Evolutionary conservation across 2,888 invertebrate species (phyloP).

Genomic region (Rosalia funebris): DNA sequence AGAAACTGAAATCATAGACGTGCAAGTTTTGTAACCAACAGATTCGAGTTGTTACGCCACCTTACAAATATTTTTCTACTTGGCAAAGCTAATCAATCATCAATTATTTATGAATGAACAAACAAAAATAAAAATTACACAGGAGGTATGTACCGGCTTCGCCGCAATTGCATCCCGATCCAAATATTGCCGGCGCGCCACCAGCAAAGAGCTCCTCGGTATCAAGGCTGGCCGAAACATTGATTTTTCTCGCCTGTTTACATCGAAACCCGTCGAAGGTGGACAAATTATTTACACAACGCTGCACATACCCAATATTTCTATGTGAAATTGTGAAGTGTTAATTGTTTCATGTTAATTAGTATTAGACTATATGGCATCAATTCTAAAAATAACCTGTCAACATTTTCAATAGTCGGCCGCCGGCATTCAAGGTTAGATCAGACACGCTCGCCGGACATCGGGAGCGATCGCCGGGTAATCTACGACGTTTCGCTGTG

Average conservation of each 20-base stretch:
- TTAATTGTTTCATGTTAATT: slow-evolving; percentile 7
- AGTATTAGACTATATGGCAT: slow-evolving; percentile 37
- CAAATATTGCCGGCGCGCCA: not conserved
- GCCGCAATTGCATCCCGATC: not conserved
- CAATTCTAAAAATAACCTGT: slow-evolving; percentile 48
- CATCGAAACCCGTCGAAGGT: not conserved
- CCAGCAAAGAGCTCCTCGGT: not conserved
- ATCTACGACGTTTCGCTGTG: slow-evolving; percentile 11
- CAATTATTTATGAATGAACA: not conserved
- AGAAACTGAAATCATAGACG: too few species aligned
- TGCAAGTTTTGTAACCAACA: too few species aligned
- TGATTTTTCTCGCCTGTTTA: slow-evolving; percentile 13
- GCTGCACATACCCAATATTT: too few species aligned
- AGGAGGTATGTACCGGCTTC: too few species aligned
- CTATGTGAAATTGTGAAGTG: not conserved
- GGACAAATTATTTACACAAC: slow-evolving; percentile 11
- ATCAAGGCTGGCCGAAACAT: not conserved
- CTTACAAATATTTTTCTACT: not conserved
- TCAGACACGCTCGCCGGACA: slow-evolving; percentile 20
- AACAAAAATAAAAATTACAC: not conserved
- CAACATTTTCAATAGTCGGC: slow-evolving; percentile 26
- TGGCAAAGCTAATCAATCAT: not conserved
- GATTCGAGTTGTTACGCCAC: not conserved
- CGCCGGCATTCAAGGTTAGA: slow-evolving; percentile 29
- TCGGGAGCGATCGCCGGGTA: slow-evolving; percentile 7